These are phyloP conservation scores for Apodemus sylvaticus DNA, from an alignment of 2,113 vertebrate genomes.

Conservation along the genomic window DNA sequence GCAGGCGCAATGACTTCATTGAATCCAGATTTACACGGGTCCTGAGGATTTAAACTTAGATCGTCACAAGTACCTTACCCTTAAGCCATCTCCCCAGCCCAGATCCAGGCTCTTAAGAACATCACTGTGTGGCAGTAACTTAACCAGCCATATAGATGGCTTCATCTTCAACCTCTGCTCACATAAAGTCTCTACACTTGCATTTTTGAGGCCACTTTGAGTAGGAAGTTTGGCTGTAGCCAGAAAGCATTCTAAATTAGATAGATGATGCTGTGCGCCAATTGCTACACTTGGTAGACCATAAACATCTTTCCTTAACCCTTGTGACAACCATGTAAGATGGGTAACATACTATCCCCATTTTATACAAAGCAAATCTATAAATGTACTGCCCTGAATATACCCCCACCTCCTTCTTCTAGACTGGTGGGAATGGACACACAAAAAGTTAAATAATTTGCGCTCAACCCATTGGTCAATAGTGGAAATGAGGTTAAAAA, in stretches of 20 bases:
- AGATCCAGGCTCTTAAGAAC: background rate
- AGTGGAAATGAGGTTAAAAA: background rate
- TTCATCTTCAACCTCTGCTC: background rate
- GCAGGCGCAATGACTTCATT: too few species aligned
- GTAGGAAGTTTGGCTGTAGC: background rate
- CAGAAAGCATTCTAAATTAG: background rate
- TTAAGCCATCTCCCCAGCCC: background rate
- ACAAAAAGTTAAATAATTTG: background rate
- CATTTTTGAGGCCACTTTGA: background rate
- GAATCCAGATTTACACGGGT: background rate
- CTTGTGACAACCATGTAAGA: background rate
- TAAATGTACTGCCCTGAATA: too few species aligned
- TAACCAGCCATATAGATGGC: background rate
- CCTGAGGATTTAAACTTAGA: background rate
- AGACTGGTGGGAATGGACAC: background rate
- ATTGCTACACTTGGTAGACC: background rate
- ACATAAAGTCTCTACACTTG: background rate
- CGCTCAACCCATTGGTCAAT: background rate
- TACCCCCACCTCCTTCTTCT: background rate
- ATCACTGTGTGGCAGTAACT: background rate
- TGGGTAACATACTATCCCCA: too few species aligned
- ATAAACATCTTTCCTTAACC: background rate
- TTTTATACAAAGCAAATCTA: background rate
- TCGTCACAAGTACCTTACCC: background rate
- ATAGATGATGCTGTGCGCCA: background rate